Evolutionary conservation across 2,888 invertebrate genomes (phyloP), one percentile per base, ranked within the genome.

Genomic region (Lasius fuliginosus): DNA sequence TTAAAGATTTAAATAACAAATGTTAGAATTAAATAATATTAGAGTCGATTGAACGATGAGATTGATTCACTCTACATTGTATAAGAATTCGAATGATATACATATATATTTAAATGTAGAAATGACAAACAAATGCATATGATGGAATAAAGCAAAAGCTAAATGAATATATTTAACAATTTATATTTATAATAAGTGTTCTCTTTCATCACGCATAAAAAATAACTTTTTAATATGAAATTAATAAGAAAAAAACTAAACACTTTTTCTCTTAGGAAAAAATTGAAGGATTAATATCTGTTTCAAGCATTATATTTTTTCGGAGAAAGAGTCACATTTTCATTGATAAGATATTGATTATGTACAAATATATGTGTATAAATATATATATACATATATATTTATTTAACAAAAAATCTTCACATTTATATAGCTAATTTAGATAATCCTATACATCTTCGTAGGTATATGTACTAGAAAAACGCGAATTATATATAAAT

Each of bases 51-150:
- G 46, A 46, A 5, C 27, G 4, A 56, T 53, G 15, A 18, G 9
- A 56, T 53, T 53, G 5, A 15, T 11, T 73, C 33, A 56, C 6
- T 56, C 36, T 56, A 33, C 5, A 71, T 36, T 71, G 23, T 36
- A 36, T 73, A 73, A 73, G 36, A 3, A 73, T 56, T 56, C 5
- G 56, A 9, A 36, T 36, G 18, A 65, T 27, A 83, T 89, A 83
- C 87, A 85, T 89, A 83, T 89, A 85, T 87, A 89, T 84, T 84
- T 82, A 49, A 85, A 60, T 87, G 84, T 87, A 89, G 73, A 85
- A 46, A 60, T 84, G 46, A 46, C 23, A 53, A 53, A n/a, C n/a
- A 86, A 82, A 87, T 84, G 73, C 85, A 71, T 23, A 4, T 53
- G 64, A 81, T 85, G 76, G 49, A 89, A 89, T 89, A 89, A 89